A percentile compares a stretch with the other conserved stretches of the same genome.
Conservation (phyloP, 2,113 vertebrate species). For the Galbula dea region DNA sequence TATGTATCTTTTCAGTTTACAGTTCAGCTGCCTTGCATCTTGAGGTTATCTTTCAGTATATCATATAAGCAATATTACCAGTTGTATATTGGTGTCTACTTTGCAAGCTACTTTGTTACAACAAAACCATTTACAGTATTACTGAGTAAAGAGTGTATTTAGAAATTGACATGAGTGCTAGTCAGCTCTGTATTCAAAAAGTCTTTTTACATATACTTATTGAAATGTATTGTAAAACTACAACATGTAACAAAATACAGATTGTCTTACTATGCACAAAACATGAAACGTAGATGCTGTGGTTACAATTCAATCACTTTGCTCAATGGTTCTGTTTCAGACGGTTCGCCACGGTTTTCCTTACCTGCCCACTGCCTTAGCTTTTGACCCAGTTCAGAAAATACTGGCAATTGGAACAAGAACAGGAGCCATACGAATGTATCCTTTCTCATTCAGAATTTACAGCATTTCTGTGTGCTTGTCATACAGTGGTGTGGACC, state of each 20-base stretch:
- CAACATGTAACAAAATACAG: background rate
- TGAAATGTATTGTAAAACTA: background rate
- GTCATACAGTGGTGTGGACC: background rate
- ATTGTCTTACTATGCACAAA: background rate
- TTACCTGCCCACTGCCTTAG: constrained; percentile 91
- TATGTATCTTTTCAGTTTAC: background rate
- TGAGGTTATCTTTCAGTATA: background rate
- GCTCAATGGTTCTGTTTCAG: constrained; percentile 76
- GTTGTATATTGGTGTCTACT: background rate
- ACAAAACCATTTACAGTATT: background rate
- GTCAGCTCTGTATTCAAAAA: background rate
- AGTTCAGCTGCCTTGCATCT: background rate
- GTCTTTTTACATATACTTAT: background rate
- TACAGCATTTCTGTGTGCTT: constrained; percentile 18
- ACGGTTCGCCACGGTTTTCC: constrained; percentile 97
- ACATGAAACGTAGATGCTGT: background rate
- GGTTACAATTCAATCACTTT: background rate
- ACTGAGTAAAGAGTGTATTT: background rate
- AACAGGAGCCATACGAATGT: constrained; percentile 94
- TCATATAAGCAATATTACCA: background rate
- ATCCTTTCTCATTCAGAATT: constrained; percentile 82
- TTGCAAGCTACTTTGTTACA: background rate
- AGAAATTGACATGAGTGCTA: background rate
- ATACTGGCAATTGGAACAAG: constrained; percentile 93
- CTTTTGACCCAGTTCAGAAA: constrained; percentile 98